Conservation (phyloP, 2,888 invertebrate species). For the Andrena camellia region DNA sequence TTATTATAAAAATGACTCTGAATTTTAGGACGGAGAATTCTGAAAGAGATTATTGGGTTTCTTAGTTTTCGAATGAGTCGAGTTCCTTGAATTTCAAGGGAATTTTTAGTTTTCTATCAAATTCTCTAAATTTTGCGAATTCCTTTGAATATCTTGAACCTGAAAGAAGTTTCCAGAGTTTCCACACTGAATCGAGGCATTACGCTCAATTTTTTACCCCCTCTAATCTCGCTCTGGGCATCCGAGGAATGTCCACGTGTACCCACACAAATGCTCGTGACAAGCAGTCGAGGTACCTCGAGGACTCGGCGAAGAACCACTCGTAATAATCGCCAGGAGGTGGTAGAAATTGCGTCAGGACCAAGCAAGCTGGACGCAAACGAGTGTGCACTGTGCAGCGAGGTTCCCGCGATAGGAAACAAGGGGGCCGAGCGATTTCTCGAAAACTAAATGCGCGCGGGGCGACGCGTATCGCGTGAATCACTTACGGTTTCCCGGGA, state of each 20-base stretch:
- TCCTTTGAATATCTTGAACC: neutral
- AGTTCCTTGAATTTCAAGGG: too few species aligned
- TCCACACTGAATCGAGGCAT: neutral
- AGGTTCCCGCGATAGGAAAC: slow-evolving; percentile 48
- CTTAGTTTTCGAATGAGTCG: too few species aligned
- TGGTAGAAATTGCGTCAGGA: slow-evolving; percentile 46
- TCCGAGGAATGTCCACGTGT: neutral
- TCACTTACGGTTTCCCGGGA: slow-evolving; percentile 49
- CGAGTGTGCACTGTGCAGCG: slow-evolving; percentile 25
- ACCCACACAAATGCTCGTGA: slow-evolving; percentile 5
- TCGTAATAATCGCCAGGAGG: slow-evolving; percentile 31
- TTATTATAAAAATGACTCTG: too few species aligned
- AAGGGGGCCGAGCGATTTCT: slow-evolving; percentile 49
- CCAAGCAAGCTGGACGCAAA: slow-evolving; percentile 33
- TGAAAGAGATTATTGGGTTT: too few species aligned
- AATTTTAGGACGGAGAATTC: too few species aligned
- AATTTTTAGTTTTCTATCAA: too few species aligned
- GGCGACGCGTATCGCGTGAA: slow-evolving; percentile 32
- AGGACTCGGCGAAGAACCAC: slow-evolving; percentile 18
- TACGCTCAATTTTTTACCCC: neutral
- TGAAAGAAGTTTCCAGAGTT: neutral
- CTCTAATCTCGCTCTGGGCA: slow-evolving; percentile 17
- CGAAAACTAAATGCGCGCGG: slow-evolving; percentile 50
- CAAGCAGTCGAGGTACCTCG: slow-evolving; percentile 17
- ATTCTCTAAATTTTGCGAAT: too few species aligned